These are phyloP conservation scores for Betta splendens DNA, from an alignment of 2,797 vertebrate genomes.

Conservation along the genomic window DNA sequence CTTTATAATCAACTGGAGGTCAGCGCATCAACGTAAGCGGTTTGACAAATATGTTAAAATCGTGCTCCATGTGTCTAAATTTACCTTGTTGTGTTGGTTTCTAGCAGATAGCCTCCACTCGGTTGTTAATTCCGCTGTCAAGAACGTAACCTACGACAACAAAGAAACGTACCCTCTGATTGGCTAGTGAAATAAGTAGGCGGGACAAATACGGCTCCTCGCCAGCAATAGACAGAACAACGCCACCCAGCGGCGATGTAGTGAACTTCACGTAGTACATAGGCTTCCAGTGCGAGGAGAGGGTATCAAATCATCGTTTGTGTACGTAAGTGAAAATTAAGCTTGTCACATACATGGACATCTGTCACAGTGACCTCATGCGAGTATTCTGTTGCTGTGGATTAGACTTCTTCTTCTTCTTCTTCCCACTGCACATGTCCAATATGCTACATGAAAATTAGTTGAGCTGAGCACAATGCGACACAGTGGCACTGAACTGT, in stretches of 20 bases:
- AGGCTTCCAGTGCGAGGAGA: too few relatives aligned
- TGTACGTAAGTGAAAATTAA: too few relatives aligned
- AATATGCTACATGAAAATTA: constrained; percentile 19
- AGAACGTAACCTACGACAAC: constrained; percentile 73
- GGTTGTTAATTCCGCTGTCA: constrained; percentile 66
- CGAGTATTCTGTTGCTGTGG: too few relatives aligned
- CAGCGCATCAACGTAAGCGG: rapidly evolving
- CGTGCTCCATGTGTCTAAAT: neutral
- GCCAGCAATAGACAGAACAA: constrained; percentile 26
- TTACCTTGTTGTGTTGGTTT: constrained; percentile 74
- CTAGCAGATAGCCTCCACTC: constrained; percentile 50
- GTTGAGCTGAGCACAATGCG: constrained; percentile 46
- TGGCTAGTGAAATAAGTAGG: constrained; percentile 59
- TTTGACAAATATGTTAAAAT: neutral
- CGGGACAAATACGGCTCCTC: constrained; percentile 18
- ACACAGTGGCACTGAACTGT: constrained; percentile 67
- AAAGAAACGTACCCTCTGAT: constrained; percentile 71
- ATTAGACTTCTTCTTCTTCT: too few relatives aligned
- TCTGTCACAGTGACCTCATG: too few relatives aligned
- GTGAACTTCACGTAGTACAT: neutral
- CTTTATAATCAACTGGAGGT: neutral
- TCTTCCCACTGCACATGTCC: too few relatives aligned
- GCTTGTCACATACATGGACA: too few relatives aligned
- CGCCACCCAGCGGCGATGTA: constrained; percentile 47
- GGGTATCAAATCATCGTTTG: too few relatives aligned